Conservation (phyloP, 2,113 vertebrate species). For the Serilophus lunatus region DNA sequence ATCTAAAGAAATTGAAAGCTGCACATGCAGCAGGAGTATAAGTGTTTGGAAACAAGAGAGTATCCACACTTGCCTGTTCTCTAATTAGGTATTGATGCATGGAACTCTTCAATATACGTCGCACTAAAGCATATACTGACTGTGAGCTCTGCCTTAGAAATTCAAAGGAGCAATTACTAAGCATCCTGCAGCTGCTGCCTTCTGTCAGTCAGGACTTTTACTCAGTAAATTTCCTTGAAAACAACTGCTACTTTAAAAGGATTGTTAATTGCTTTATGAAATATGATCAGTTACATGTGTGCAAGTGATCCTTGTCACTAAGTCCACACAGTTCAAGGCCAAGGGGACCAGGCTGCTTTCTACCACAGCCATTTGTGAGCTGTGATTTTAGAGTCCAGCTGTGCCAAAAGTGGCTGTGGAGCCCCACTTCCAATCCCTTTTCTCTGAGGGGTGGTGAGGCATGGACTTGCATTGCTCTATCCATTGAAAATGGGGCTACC, state of each 20-base stretch:
- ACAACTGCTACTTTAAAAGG: neutral
- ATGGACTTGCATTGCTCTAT: rapidly evolving
- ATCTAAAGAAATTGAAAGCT: neutral
- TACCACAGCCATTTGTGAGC: neutral
- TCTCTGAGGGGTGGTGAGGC: rapidly evolving
- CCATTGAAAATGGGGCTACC: neutral
- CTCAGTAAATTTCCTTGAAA: neutral
- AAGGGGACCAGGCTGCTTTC: neutral
- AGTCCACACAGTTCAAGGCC: neutral
- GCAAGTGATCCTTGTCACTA: neutral
- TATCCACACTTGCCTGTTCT: neutral
- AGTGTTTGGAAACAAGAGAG: neutral
- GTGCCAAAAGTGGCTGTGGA: neutral
- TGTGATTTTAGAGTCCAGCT: neutral
- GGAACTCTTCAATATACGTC: neutral
- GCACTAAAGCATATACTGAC: neutral
- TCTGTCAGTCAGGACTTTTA: neutral
- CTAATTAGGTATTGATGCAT: neutral
- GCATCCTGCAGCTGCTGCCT: neutral
- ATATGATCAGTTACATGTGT: neutral
- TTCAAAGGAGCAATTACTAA: neutral
- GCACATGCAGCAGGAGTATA: neutral
- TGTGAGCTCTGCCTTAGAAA: neutral
- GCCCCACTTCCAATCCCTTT: neutral
- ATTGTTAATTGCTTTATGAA: neutral